Evolutionary conservation across 2,113 vertebrate species (phyloP), one percentile per base, ranked within the genome.

Genomic region (Crotophaga sulcirostris): DNA sequence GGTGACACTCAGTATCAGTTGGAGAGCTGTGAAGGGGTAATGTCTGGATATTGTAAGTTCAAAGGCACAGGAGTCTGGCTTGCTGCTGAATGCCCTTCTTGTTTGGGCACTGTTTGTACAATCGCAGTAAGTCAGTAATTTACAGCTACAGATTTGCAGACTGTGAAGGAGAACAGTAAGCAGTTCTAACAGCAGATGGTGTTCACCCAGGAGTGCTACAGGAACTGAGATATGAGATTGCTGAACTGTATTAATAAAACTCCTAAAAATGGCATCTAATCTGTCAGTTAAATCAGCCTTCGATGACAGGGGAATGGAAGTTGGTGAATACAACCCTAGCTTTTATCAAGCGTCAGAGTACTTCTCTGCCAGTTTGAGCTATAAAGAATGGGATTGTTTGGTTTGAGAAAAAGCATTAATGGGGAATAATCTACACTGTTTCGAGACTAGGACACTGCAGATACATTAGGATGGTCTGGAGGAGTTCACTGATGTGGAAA

Each of bases 81-180:
- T 70, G 70, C 68, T 86, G 40, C 47, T 84, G 40, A n/a, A 10
- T 38, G 55, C 29, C 42, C 10, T 56, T 55, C 52, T 83, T 80
- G 52, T 38, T 70, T 25, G 56, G 18, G 34, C 0, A 0, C 16
- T 84, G 33, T 0, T 0, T 58, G 26, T 58, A 21, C 56, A 59
- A 1, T 62, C 5, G 10, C 66, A 70, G 56, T 38, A 49, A 60
- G 33, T 31, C 42, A 24, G 55, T 59, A 73, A 62, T 81, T 94
- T 91, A 70, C 59, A 66, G 45, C 69, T 89, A 40, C 36, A 67
- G 86, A 28, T 73, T 75, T 88, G 59, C 34, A 81, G 75, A 19
- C 10, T 80, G 42, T 73, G 40, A 63, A 74, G 45, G 21, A 47
- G 36, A 87, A 54, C 68, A 79, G 20, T 54, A 51, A 14, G 9